Evolutionary conservation across 2,113 vertebrate genomes (phyloP), one percentile per base, ranked within the genome.

Genomic region (Casuarius casuarius): DNA sequence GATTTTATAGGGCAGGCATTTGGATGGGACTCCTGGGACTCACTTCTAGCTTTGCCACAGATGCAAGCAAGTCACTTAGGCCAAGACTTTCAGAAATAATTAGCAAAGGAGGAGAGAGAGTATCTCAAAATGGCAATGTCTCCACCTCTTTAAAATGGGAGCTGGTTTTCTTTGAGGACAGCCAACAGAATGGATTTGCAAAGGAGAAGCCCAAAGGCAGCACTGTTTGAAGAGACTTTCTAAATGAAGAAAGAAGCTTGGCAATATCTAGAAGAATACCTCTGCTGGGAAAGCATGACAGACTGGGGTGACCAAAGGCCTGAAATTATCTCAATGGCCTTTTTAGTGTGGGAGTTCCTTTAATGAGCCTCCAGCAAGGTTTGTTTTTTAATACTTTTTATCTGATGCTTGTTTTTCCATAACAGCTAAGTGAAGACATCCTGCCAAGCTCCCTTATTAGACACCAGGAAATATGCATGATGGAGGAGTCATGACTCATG

Each of bases 321-420:
- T 93, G 92, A 97, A 79, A 94, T 58, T 82, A 49, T 48, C 28
- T 90, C n/a, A 67, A 11, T 1, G 4, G n/a, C 65, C 29, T 81
- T 94, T 86, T 74, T 26, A 67, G 93, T 65, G 84, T 16, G 70
- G 58, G 82, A 38, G 28, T 25, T 91, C 48, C 56, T 91, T 70
- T 93, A 51, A 94, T 25, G 29, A 96, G 62, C 23, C 44, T 93
- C 54, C 4, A 31, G 29, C 44, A 88, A 91, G 49, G 33, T 90
- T 96, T 85, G 62, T 83, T 91, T 94, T 94, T 94, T 66, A 91
- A 85, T 83, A 83, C 23, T 93, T 96, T 90, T 97, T 74, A 79
- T 96, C 78, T 94, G 82, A 88, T 91, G 44, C 26, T 90, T 90
- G 29, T 70, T 92, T 94, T 95, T 83, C 91, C 66, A 1, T 85